Evolutionary conservation across 2,888 invertebrate genomes (phyloP).

Genomic region (Adelphocoris suturalis): DNA sequence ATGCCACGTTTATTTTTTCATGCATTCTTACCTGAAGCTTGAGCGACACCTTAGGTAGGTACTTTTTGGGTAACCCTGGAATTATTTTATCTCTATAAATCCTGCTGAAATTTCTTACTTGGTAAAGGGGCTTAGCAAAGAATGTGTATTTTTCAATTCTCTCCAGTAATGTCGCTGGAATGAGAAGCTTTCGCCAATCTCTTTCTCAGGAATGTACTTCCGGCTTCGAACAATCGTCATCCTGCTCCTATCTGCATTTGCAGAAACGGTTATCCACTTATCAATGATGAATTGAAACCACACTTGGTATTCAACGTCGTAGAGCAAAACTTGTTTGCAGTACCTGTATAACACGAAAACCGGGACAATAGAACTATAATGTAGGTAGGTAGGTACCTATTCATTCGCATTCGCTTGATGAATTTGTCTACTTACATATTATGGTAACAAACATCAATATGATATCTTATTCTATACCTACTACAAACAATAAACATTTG

Average conservation of each 20-base stretch:
- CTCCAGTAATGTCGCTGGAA: neutral
- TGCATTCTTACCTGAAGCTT: too few species aligned
- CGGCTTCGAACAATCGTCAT: neutral
- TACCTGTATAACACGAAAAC: slow-evolving; percentile 1
- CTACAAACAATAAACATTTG: too few species aligned
- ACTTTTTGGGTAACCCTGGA: too few species aligned
- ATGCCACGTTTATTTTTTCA: too few species aligned
- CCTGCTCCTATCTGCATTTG: neutral
- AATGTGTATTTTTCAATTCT: neutral
- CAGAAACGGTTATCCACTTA: neutral
- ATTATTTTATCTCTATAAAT: too few species aligned
- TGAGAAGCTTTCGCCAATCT: neutral
- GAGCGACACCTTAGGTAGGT: too few species aligned
- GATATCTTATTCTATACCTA: too few species aligned
- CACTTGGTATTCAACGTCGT: neutral
- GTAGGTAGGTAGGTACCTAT: too few species aligned
- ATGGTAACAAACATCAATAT: too few species aligned
- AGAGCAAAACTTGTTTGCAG: neutral
- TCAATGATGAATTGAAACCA: neutral
- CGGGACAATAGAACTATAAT: too few species aligned
- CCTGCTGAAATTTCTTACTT: neutral
- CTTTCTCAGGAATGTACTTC: neutral
- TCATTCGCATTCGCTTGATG: too few species aligned
- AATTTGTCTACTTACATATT: too few species aligned
- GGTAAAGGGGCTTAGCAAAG: neutral